These are phyloP conservation scores for Notechis scutatus DNA, from an alignment of 2,113 vertebrate species.

Conservation along the genomic window DNA sequence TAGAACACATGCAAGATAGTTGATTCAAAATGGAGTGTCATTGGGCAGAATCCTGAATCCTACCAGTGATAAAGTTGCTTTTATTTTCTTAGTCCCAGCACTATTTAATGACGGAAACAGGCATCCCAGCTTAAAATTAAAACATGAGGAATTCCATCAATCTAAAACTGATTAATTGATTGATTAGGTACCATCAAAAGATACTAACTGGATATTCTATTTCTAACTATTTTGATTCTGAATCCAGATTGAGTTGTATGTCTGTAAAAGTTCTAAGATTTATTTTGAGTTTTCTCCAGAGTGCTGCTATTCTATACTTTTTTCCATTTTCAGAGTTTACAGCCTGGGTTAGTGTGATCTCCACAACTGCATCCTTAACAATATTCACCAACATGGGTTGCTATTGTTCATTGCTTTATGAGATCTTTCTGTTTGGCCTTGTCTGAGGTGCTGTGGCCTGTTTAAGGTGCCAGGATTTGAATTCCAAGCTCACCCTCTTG, in stretches of 20 bases:
- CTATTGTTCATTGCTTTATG: neutral
- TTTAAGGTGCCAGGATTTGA: neutral
- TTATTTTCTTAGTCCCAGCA: neutral
- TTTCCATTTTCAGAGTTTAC: neutral
- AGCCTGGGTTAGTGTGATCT: neutral
- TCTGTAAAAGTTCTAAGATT: neutral
- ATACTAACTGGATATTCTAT: neutral
- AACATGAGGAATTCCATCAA: neutral
- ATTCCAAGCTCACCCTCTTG: neutral
- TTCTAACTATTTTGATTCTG: neutral
- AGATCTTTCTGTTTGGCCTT: neutral
- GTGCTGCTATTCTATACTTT: neutral
- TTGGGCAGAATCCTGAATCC: neutral
- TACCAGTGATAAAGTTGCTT: neutral
- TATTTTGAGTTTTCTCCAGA: neutral
- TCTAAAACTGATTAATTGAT: neutral
- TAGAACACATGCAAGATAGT: neutral
- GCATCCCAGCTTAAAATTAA: neutral
- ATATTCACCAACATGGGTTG: neutral
- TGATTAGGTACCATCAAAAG: neutral
- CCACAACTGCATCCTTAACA: neutral
- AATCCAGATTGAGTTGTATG: neutral
- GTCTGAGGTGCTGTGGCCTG: neutral
- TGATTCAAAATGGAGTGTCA: neutral
- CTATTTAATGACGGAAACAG: neutral